Conservation (phyloP, 1,140 invertebrate species). For the Cataglyphis hispanica region DNA sequence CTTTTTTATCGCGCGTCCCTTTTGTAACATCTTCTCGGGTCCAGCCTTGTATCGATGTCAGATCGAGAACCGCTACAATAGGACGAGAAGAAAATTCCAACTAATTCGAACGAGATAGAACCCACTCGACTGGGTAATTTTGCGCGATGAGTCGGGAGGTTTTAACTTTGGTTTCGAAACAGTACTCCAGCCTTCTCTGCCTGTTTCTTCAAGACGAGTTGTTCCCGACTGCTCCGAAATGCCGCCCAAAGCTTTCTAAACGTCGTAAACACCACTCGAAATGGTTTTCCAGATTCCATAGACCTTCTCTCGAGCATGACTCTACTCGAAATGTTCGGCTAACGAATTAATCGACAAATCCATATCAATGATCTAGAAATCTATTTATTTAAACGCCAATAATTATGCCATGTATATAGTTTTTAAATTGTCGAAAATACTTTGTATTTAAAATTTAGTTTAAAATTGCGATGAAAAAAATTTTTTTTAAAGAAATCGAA, state of each 20-base stretch:
- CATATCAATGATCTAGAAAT: background rate
- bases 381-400: background rate
- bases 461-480: background rate
- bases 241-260: constrained; percentile 39
- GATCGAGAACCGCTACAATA: constrained; percentile 73
- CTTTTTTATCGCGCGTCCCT: constrained; percentile 29
- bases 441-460: background rate
- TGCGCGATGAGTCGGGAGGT: constrained; percentile 79
- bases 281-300: constrained; percentile 53
- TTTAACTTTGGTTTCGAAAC: constrained; percentile 65
- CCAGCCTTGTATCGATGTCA: constrained; percentile 78
- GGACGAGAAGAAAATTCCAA: constrained; percentile 77
- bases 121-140: constrained; percentile 80
- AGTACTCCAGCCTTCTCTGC: constrained; percentile 48
- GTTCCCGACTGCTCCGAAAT: constrained; percentile 6
- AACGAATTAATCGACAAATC: constrained; percentile 29
- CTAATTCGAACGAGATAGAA: constrained; percentile 77
- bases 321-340: constrained; percentile 17
- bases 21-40: constrained; percentile 49
- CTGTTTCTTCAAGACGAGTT: constrained; percentile 26
- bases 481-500: background rate
- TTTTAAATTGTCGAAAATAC: background rate
- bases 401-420: background rate
- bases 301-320: constrained; percentile 19
- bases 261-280: constrained; percentile 62